A percentile compares a stretch with the other conserved stretches of the same genome.
Conservation (phyloP, 2,113 vertebrate genomes). For the Anguilla rostrata region DNA sequence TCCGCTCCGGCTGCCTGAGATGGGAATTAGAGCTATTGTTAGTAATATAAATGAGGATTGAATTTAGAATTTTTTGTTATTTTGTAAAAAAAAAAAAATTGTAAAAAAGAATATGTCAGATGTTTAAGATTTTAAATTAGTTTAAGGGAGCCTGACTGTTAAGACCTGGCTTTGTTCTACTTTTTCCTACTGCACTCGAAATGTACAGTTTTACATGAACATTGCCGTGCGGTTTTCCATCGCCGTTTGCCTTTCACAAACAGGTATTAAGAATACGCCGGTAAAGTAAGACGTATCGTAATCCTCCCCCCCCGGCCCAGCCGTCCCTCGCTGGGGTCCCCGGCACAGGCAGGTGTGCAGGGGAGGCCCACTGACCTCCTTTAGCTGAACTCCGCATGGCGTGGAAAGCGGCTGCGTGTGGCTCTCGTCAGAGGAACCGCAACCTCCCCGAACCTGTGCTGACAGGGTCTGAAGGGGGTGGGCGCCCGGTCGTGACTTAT, state of each 20-base stretch:
- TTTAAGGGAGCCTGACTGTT: background rate
- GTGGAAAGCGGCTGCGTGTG: background rate
- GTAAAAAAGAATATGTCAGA: background rate
- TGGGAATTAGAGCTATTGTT: slow-evolving; percentile 57
- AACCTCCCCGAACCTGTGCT: slow-evolving; percentile 33
- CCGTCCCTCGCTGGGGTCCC: background rate
- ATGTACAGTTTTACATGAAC: background rate
- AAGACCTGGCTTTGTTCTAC: background rate
- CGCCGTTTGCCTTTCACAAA: background rate
- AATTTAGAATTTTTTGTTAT: background rate
- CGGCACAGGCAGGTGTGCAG: background rate
- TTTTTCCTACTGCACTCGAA: background rate
- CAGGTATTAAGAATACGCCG: background rate
- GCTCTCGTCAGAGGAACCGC: background rate
- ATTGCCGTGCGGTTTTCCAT: background rate
- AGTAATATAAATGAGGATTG: slow-evolving; percentile 11
- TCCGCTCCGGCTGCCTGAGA: slow-evolving; percentile 44
- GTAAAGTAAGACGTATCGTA: background rate
- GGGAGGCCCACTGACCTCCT: background rate
- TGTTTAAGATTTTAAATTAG: background rate
- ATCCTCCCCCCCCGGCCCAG: background rate
- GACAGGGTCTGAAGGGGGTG: slow-evolving; percentile 49
- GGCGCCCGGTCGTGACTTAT: slow-evolving; percentile 50
- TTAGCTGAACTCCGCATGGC: background rate
- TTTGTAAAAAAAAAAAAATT: background rate